Evolutionary conservation across 2,797 vertebrate species (phyloP), one percentile per base, ranked within the genome.

Genomic region (Babyrousa celebensis): DNA sequence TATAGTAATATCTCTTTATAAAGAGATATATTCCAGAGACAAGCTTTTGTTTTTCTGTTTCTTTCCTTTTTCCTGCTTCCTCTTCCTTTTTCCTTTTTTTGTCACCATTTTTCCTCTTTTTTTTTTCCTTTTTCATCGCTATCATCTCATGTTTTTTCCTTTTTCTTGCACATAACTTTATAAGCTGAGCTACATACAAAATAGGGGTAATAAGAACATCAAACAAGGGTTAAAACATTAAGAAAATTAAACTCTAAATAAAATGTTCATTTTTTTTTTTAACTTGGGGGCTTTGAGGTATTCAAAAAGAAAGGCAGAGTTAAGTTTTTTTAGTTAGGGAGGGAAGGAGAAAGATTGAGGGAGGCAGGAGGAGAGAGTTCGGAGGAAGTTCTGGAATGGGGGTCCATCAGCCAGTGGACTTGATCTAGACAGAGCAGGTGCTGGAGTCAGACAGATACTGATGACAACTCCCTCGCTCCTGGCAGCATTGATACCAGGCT

Each of bases 211-310:
- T 10, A 71, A 27, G 43, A 40, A 48, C 84, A 89, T 48, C 29
- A 70, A 80, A 43, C 60, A 86, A 83, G 29, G 36, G 32, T 89
- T 92, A 74, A 88, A 95, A 89, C 36, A n/a, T 54, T 70, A 86
- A 78, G 32, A 90, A 93, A 96, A 75, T 84, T 25, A 75, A 60
- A 85, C 67, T 68, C 43, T 67, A 58, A 89, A 72, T 85, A 72
- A 92, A 48, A 84, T 71, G 15, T 65, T 67, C 85, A 10, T 15
- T 74, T 79, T 79, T 58, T 25, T 56, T 56, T 56, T 89, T 95
- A 48, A 65, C 21, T 12, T 68, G 18, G 27, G n/a, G 68, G 25
- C 21, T 5, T 85, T 77, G 58, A 63, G 43, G 12, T 68, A 17
- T 95, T 80, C 56, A 56, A 17, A 91, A 75, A 86, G 83, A 63